Percentiles rank a stretch among this genome's conserved stretches.
Evolutionary conservation across 1,140 invertebrate genomes (phyloP).

Genomic region (Tachypleus tridentatus): DNA sequence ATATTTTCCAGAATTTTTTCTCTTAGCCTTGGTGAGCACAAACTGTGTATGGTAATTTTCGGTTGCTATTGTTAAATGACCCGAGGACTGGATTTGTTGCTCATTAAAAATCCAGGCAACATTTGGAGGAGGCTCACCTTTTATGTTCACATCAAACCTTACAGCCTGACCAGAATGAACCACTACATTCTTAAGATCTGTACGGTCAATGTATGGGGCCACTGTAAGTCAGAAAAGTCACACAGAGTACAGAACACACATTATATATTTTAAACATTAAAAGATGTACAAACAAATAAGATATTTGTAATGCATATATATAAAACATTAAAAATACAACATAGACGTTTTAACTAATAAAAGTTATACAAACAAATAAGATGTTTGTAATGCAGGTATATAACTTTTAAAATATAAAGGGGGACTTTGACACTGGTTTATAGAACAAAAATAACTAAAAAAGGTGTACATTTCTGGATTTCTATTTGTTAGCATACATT

Average conservation of each 20-base stretch:
- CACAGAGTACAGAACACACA: not conserved
- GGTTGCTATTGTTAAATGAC: conserved; percentile 44
- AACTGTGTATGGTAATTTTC: conserved; percentile 53
- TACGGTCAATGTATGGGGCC: conserved; percentile 89
- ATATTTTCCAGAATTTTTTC: conserved; percentile 79
- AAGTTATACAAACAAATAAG: too few relatives aligned
- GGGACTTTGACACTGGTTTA: too few relatives aligned
- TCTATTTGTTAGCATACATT: too few relatives aligned
- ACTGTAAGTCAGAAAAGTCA: conserved; percentile 31
- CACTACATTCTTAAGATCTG: conserved; percentile 71
- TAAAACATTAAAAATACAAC: not conserved
- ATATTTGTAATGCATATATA: conserved; percentile 2
- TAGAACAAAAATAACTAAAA: too few relatives aligned
- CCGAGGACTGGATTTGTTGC: conserved; percentile 28
- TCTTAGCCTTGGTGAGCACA: conserved; percentile 63
- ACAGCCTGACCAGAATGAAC: conserved; percentile 74
- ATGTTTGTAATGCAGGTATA: too few relatives aligned
- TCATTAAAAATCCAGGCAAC: conserved; percentile 75
- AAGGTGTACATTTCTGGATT: too few relatives aligned
- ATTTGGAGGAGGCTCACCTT: conserved; percentile 74
- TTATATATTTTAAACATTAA: too few relatives aligned
- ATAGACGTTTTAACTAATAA: not conserved
- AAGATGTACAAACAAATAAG: too few relatives aligned
- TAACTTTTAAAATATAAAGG: too few relatives aligned
- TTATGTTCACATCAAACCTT: conserved; percentile 74